Evolutionary conservation across 1,140 invertebrate species (phyloP).

Genomic region (Thereuonema tuberculata): DNA sequence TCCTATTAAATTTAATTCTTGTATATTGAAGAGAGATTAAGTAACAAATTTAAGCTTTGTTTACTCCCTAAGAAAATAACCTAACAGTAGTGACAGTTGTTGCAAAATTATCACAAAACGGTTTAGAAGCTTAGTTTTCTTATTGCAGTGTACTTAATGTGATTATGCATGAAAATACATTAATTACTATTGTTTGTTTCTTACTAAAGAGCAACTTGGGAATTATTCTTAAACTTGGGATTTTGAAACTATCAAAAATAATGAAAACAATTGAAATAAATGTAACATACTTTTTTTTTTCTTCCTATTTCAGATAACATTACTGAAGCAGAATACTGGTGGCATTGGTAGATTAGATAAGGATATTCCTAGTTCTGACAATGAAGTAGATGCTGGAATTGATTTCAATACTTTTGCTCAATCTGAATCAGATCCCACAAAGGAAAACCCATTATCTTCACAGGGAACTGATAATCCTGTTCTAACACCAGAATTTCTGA

Average conservation of each 20-base stretch:
- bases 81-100: not conserved
- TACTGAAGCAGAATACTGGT: slow-evolving; percentile 64
- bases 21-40: not conserved
- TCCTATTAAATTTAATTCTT: not conserved
- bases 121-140: no score
- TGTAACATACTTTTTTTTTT: not conserved
- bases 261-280: not conserved
- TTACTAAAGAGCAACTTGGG: no score
- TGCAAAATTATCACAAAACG: not conserved
- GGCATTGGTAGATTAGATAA: slow-evolving; percentile 19
- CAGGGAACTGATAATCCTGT: slow-evolving; percentile 46
- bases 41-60: not conserved
- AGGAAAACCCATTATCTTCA: not conserved
- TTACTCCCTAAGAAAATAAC: not conserved
- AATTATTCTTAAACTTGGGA: not conserved
- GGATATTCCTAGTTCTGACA: not conserved
- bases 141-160: not conserved
- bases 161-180: not conserved
- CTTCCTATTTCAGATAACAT: slow-evolving; percentile 50
- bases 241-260: not conserved
- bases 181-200: no score
- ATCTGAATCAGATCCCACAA: not conserved
- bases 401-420: slow-evolving; percentile 13
- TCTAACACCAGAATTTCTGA: slow-evolving; percentile 60
- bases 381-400: slow-evolving; percentile 13